These are phyloP conservation scores for Oceanites oceanicus DNA, from an alignment of 2,113 vertebrate species.

Conservation along the genomic window DNA sequence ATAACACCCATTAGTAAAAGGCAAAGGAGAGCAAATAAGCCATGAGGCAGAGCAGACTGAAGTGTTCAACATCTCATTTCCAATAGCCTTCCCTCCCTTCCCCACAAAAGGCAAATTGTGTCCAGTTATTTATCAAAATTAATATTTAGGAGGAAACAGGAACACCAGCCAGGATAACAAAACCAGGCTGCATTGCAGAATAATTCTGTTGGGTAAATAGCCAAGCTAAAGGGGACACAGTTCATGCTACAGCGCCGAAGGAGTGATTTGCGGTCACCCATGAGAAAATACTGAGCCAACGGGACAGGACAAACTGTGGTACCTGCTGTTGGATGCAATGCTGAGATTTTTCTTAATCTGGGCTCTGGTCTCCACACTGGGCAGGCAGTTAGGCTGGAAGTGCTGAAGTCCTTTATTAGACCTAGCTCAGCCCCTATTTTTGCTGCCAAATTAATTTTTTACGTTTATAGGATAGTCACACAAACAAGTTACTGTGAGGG, in stretches of 20 bases:
- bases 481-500: background rate
- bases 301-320: background rate
- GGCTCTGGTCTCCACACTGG: background rate
- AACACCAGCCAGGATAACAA: background rate
- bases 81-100: background rate
- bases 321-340: background rate
- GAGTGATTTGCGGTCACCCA: background rate
- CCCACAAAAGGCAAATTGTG: background rate
- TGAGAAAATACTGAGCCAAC: background rate
- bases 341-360: background rate
- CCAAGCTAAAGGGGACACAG: background rate
- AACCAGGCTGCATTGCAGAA: background rate
- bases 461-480: background rate
- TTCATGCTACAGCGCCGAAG: background rate
- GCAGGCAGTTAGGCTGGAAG: background rate
- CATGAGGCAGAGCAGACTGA: background rate
- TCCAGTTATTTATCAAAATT: background rate
- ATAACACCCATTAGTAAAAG: background rate
- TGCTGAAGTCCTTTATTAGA: background rate
- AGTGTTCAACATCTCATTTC: background rate
- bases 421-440: background rate
- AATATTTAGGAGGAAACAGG: background rate
- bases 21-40: background rate
- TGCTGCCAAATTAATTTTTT: background rate
- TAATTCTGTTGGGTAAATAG: background rate